A percentile compares a stretch with the other conserved stretches of the same genome.
Evolutionary conservation across 2,797 vertebrate species (phyloP).

Genomic region (Cyprinella venusta): DNA sequence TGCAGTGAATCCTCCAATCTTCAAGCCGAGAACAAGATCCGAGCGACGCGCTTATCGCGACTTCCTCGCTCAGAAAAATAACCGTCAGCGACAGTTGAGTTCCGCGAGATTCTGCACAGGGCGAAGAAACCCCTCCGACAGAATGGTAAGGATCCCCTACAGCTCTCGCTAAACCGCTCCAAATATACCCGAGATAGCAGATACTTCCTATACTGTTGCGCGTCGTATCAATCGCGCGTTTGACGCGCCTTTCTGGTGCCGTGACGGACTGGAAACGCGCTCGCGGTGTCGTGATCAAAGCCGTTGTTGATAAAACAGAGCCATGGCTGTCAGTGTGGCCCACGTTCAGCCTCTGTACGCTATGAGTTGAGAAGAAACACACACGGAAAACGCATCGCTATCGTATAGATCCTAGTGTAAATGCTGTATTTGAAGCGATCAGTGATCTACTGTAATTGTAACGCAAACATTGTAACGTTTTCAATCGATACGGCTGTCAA

Average conservation of each 20-base stretch:
- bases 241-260: neutral
- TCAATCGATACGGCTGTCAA: conserved; percentile 44
- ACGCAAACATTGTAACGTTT: neutral
- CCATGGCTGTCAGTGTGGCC: conserved; percentile 48
- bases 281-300: conserved; percentile 50
- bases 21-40: conserved; percentile 39
- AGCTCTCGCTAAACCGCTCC: conserved; percentile 15
- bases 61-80: neutral
- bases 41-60: conserved; percentile 8
- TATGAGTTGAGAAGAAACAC: neutral
- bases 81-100: neutral
- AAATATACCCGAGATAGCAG: neutral
- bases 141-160: conserved; percentile 59
- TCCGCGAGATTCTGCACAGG: conserved; percentile 9
- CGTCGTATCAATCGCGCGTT: neutral
- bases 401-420: neutral
- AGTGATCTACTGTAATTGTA: neutral
- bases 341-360: conserved; percentile 34
- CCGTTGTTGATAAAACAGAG: conserved; percentile 45
- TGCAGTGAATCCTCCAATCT: conserved; percentile 65
- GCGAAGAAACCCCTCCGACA: conserved; percentile 54
- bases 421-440: neutral
- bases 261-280: neutral
- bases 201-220: neutral
- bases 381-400: neutral